A percentile compares a stretch with the other conserved stretches of the same genome.
phyloP scores from a whole-genome alignment of 2,888 invertebrate genomes.

The Suillia variegata region DNA sequence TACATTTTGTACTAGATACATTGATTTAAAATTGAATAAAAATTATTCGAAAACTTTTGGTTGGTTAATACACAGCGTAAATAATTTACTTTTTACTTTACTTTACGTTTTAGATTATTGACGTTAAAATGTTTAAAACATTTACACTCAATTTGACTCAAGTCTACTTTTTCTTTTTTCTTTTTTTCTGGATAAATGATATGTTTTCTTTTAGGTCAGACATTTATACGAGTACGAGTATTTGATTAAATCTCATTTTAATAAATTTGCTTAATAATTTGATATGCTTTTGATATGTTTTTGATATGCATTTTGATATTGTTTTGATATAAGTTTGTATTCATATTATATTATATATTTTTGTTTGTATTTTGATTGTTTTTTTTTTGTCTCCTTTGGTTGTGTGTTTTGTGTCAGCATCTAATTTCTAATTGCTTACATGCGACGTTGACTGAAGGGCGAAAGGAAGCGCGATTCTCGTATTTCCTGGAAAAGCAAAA shows the following conservation, averaged over 20 bases:
- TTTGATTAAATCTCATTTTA: conserved; percentile 35
- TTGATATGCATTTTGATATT: neutral
- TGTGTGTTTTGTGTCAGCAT: conserved; percentile 4
- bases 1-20: neutral
- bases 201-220: too few relatives aligned
- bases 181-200: too few relatives aligned
- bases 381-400: conserved; percentile 15
- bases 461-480: conserved; percentile 22
- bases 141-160: too few relatives aligned
- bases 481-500: conserved; percentile 28
- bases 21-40: conserved; percentile 9
- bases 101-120: too few relatives aligned
- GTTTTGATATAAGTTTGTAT: conserved; percentile 12
- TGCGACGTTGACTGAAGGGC: conserved; percentile 38
- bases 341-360: conserved; percentile 4
- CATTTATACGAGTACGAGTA: too few relatives aligned
- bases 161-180: too few relatives aligned
- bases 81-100: too few relatives aligned
- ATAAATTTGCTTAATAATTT: too few relatives aligned
- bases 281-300: too few relatives aligned
- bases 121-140: too few relatives aligned
- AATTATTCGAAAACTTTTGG: conserved; percentile 27
- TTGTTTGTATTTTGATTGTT: conserved; percentile 8
- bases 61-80: too few relatives aligned
- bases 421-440: conserved; percentile 18